A percentile compares a stretch with the other conserved stretches of the same genome.
phyloP scores from a whole-genome alignment of 2,113 vertebrate genomes.

The Aramus guarauna region DNA sequence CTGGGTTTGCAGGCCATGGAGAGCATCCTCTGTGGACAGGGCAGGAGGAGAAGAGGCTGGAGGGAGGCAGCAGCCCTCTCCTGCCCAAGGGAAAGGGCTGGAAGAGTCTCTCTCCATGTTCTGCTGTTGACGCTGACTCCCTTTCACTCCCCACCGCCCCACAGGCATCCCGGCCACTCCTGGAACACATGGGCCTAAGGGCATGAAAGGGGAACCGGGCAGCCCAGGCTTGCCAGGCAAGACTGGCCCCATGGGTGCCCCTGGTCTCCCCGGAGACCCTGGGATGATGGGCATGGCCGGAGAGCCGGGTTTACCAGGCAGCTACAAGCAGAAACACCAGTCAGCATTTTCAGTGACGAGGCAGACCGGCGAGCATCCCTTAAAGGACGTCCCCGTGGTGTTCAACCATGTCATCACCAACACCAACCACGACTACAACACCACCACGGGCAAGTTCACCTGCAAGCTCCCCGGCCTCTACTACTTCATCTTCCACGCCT shows the following conservation, averaged over 20 bases:
- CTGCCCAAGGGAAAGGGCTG: background rate
- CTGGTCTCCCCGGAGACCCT: background rate
- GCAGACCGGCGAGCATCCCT: constrained; percentile 24
- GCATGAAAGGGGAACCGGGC: constrained; percentile 69
- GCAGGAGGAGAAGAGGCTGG: background rate
- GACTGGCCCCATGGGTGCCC: constrained; percentile 44
- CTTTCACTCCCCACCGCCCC: background rate
- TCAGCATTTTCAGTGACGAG: constrained; percentile 79
- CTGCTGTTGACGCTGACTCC: background rate
- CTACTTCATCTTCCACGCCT: constrained; percentile 80
- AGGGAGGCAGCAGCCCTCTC: background rate
- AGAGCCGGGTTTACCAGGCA: constrained; percentile 35
- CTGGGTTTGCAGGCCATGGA: background rate
- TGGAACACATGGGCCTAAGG: constrained; percentile 60
- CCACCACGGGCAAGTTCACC: constrained; percentile 74
- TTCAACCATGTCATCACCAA: constrained; percentile 76
- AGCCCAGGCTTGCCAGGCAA: constrained; percentile 65
- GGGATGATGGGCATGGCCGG: constrained; percentile 27
- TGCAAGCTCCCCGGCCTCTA: constrained; percentile 78
- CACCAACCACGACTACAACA: constrained; percentile 66
- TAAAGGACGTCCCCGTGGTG: constrained; percentile 9
- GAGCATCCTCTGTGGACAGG: background rate
- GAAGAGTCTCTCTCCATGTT: background rate
- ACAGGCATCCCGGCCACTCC: constrained; percentile 65
- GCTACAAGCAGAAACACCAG: constrained; percentile 61